phyloP scores from a whole-genome alignment of 2,113 vertebrate species.

The Campylomormyrus numenius region DNA sequence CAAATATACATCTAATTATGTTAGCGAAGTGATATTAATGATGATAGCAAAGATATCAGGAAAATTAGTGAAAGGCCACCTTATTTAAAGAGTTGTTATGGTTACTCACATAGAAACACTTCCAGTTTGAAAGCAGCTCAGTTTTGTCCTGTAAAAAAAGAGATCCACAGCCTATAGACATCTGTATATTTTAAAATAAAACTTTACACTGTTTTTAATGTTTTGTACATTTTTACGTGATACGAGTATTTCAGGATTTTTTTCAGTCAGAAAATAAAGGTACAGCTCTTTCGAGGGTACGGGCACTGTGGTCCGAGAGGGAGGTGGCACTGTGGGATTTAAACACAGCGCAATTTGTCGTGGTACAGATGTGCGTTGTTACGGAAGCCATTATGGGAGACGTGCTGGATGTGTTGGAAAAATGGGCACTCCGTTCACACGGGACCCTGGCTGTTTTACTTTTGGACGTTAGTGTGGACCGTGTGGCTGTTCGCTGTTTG shows the following conservation, averaged over 20 bases:
- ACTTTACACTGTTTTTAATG: constrained; percentile 73
- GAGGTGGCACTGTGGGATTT: constrained; percentile 53
- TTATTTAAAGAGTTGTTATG: neutral
- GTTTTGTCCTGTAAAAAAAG: constrained; percentile 17
- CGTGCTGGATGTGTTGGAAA: constrained; percentile 16
- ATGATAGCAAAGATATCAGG: neutral
- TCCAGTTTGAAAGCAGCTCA: constrained; percentile 28
- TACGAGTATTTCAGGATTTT: constrained; percentile 88
- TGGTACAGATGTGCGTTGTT: constrained; percentile 52
- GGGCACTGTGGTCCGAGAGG: constrained; percentile 42
- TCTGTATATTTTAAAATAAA: constrained; percentile 45
- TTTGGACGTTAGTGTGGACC: neutral
- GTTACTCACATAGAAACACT: constrained; percentile 3
- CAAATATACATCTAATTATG: neutral
- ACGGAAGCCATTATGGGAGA: constrained; percentile 6
- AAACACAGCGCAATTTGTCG: constrained; percentile 62
- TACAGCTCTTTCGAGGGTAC: constrained; percentile 59
- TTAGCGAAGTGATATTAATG: neutral
- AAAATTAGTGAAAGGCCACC: neutral
- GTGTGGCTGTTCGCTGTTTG: neutral
- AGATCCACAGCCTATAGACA: constrained; percentile 69
- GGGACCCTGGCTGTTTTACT: neutral
- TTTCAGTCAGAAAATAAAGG: constrained; percentile 77
- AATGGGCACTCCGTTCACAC: neutral
- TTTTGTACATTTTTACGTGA: constrained; percentile 91